These are phyloP conservation scores for Acanthosepion lycidas DNA, from an alignment of 2,888 invertebrate species.

Conservation along the genomic window DNA sequence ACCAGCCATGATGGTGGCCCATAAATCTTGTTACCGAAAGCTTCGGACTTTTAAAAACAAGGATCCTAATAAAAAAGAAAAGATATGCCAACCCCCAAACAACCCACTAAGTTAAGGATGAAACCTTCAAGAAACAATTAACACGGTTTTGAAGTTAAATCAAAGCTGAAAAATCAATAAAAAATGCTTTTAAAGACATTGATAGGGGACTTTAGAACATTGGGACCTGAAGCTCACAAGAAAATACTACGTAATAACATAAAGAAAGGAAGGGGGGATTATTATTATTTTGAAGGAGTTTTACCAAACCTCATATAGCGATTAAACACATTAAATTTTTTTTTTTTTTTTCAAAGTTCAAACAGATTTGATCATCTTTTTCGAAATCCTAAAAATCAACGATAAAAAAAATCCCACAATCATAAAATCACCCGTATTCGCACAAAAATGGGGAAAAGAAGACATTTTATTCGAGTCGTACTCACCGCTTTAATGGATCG, in stretches of 20 bases:
- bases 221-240: neutral
- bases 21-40: neutral
- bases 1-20: neutral
- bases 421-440: no score
- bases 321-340: no score
- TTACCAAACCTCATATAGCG: neutral
- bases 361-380: no score
- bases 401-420: no score
- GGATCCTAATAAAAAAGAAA: neutral
- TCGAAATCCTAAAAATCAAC: no score
- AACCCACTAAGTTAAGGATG: no score
- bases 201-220: neutral
- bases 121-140: neutral
- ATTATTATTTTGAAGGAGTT: neutral
- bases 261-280: neutral
- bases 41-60: neutral
- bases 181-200: neutral
- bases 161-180: neutral
- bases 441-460: no score
- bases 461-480: no score
- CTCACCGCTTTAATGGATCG: conserved; percentile 71
- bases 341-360: no score
- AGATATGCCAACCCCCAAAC: neutral
- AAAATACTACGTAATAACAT: neutral
- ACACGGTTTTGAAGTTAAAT: neutral